Conservation (phyloP, 2,888 invertebrate species). For the Campoplex nolae region DNA sequence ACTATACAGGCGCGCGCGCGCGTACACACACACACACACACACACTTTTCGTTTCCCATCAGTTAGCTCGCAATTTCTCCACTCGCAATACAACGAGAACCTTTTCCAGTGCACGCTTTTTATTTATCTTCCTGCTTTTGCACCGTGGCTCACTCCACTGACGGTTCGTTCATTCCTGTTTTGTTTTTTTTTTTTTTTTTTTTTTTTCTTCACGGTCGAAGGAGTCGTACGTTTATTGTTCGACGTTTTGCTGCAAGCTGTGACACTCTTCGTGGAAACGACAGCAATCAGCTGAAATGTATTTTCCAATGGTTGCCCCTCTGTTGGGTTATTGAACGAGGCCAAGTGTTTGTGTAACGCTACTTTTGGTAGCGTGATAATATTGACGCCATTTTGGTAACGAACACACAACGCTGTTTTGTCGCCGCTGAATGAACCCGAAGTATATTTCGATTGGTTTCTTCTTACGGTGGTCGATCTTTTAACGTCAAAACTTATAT, state of each 20-base stretch:
- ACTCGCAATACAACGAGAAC: constrained; percentile 20
- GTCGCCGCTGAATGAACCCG: neutral
- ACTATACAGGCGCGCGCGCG: neutral
- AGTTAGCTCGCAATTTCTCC: constrained; percentile 37
- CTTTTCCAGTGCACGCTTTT: constrained; percentile 22
- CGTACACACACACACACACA: neutral
- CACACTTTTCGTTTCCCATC: constrained; percentile 4
- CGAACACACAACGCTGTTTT: neutral
- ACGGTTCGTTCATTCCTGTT: neutral
- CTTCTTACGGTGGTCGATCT: neutral
- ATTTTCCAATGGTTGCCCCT: neutral
- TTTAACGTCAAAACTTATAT: neutral
- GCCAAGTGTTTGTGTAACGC: neutral
- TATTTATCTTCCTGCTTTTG: constrained; percentile 42
- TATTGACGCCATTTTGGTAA: neutral
- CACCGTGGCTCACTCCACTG: constrained; percentile 19
- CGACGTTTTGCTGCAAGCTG: constrained; percentile 24
- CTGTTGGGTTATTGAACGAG: neutral
- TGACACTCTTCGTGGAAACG: constrained; percentile 36
- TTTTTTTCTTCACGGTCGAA: neutral
- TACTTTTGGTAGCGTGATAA: too few species aligned
- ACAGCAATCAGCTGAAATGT: constrained; percentile 23
- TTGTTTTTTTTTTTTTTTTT: neutral
- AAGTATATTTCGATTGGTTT: neutral
- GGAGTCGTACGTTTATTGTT: constrained; percentile 22